Base-by-base conservation (phyloP, 2,888 invertebrate genomes). In the Hofmannophila pseudospretella region DNA sequence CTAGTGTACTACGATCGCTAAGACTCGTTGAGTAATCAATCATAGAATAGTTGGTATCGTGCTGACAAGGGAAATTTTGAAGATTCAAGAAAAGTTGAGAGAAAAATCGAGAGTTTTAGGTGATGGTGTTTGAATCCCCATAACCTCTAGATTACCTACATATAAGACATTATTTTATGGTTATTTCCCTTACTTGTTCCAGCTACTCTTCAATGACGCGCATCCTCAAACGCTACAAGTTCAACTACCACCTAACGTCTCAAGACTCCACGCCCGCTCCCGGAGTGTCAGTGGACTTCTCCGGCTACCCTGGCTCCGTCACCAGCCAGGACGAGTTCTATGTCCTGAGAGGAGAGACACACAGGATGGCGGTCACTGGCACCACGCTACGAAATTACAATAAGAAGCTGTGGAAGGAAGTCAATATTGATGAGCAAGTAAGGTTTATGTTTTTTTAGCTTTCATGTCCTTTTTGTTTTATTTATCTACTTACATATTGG, bases 301-400 rank as follows among this genome's bases (percentile, higher is more conserved):
- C 95, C 0, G 93, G 96, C 0, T 96, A 95, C 69, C 96, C 96
- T 0, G 96, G 94, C 7, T 90, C 93, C 8, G 66, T 96, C 23
- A 92, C 92, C 25, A 95, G 95, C 20, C 92, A 93, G 34, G 96
- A 96, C 67, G 96, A 96, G 64, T 94, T 93, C 67, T 96, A 96
- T 63, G 72, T 92, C 8, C 77, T 94, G 57, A 89, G 59, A 59
- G 92, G 90, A 1, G 62, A 81, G 1, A 86, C 90, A 3, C 81
- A 80, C 28, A 79, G 89, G 36, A 79, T 95, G 54, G 89, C 92
- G 5, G 86, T 94, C 1, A 89, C 92, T 7, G 96, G 96, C 41
- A 95, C 96, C 3, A 89, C 93, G 3, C 90, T 96, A 34, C 91
- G 90, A 45, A 94, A 94, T 62, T 90, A 90, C 55, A 96, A 96